Evolutionary conservation across 2,113 vertebrate genomes (phyloP), one percentile per base, ranked within the genome.

Genomic region (Pundamilia nyererei): DNA sequence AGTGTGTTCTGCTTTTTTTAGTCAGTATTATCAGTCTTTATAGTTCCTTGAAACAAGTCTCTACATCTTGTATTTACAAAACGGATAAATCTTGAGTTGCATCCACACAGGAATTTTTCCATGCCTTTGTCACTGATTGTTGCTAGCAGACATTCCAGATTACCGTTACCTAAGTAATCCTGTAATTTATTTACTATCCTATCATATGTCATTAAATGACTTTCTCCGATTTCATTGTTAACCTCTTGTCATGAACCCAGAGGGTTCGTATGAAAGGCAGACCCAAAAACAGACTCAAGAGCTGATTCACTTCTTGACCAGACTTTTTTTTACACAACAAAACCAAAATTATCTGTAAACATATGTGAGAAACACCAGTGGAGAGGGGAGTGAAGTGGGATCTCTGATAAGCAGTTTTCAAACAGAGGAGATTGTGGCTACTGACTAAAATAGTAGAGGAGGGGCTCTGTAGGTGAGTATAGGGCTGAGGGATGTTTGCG

Each of bases 401-500:
- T 56, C 54, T 56, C 24, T 56, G 54, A 56, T 56, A 9, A 58
- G 0, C 24, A 58, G 24, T 29, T 58, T 58, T 58, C 55, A 58
- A 58, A 58, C 55, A 58, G 55, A 15, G 55, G 55, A 58, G 13
- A 3, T 58, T 58, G 13, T 58, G 24, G 24, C 9, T 58, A 29
- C 55, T 15, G 3, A 15, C 13, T 58, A 58, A 58, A 58, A 29
- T 58, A 58, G 7, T 58, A 58, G 13, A 58, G 4, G 13, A 29
- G 7, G 0, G 55, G 24, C 7, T 58, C 55, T 9, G 0, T 3
- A 29, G 55, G 24, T 56, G 55, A 29, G 24, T 15, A 58, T 15
- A 2, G 55, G 55, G 13, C 55, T 58, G 24, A 15, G 3, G 1
- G 15, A 58, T 58, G 55, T 58, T 58, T 58, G 55, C 0, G 1